These are phyloP conservation scores for Phytoseiulus persimilis DNA, from an alignment of 2,888 invertebrate species.

Conservation along the genomic window DNA sequence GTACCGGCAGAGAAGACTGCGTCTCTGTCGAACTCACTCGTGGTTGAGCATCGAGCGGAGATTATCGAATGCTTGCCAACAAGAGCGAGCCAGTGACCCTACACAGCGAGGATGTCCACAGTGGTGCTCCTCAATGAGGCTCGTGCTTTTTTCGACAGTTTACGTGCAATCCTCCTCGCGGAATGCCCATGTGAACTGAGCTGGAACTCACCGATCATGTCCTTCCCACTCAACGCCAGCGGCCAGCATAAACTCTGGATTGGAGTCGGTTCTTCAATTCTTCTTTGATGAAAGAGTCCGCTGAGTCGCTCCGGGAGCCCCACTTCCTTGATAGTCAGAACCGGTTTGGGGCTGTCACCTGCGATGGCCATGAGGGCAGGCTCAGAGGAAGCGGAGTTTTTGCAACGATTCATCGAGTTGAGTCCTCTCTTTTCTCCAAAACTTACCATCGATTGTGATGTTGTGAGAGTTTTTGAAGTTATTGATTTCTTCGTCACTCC, in stretches of 20 bases:
- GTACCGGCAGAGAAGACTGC: too few relatives aligned
- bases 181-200: background rate
- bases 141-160: too few relatives aligned
- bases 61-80: too few relatives aligned
- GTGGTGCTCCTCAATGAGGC: too few relatives aligned
- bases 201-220: slow-evolving; percentile 52
- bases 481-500: slow-evolving; percentile 16
- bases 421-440: too few relatives aligned
- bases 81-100: too few relatives aligned
- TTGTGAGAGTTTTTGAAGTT: slow-evolving; percentile 6
- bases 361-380: background rate
- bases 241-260: slow-evolving; percentile 54
- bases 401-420: background rate
- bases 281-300: background rate
- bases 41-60: too few relatives aligned
- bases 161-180: too few relatives aligned
- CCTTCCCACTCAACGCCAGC: slow-evolving; percentile 52
- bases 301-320: background rate
- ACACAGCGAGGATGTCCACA: too few relatives aligned
- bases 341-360: background rate
- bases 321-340: slow-evolving; percentile 6
- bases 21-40: too few relatives aligned
- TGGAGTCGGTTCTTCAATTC: background rate
- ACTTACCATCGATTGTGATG: background rate
- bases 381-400: background rate